Evolutionary conservation across 1,140 invertebrate species (phyloP).

Genomic region (Bombus turneri): DNA sequence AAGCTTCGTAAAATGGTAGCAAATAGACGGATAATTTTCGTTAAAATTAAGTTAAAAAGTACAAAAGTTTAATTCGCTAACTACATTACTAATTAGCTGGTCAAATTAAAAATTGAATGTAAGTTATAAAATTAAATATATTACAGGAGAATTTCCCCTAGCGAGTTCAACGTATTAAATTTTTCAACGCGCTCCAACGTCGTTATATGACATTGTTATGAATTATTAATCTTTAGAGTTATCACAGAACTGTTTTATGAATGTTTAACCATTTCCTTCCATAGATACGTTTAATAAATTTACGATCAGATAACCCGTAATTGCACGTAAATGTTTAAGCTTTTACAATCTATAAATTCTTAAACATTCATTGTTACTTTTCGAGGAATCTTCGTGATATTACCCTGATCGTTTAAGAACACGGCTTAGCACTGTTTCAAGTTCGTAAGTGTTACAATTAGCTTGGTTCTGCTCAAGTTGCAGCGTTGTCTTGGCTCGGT

Average conservation of each 20-base stretch:
- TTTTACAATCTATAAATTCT: neutral
- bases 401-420: neutral
- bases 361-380: neutral
- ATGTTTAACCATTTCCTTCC: too few species aligned
- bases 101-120: too few species aligned
- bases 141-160: too few species aligned
- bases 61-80: neutral
- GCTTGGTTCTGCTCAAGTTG: too few species aligned
- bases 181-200: too few species aligned
- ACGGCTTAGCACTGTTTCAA: neutral
- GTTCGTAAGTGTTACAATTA: neutral
- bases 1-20: too few species aligned
- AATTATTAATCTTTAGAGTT: neutral
- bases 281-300: neutral
- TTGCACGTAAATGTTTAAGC: neutral
- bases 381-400: neutral
- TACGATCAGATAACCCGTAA: fast-evolving
- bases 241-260: neutral
- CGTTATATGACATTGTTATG: neutral
- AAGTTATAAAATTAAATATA: too few species aligned
- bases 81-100: too few species aligned
- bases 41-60: neutral
- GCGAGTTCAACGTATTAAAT: too few species aligned
- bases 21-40: too few species aligned
- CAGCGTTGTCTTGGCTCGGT: too few species aligned